Percentiles rank a stretch among this genome's conserved stretches.
Conservation (phyloP, 2,797 vertebrate genomes). For the Amniataba percoides region DNA sequence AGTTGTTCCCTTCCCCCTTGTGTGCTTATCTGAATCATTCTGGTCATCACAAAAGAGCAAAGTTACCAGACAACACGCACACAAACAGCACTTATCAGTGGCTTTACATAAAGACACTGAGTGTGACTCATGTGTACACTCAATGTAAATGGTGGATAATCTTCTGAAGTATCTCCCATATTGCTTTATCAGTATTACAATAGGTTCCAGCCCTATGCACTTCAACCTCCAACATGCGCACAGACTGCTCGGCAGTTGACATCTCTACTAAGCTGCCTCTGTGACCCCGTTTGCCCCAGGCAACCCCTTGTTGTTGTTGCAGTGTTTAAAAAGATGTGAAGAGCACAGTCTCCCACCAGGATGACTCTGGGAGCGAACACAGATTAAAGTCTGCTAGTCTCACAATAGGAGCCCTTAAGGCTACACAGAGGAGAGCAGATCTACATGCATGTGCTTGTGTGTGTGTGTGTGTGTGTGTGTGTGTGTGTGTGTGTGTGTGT, state of each 20-base stretch:
- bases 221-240: conserved; percentile 72
- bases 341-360: conserved; percentile 70
- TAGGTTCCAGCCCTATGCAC: conserved; percentile 64
- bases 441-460: conserved; percentile 8
- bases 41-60: conserved; percentile 34
- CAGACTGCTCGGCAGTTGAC: conserved; percentile 64
- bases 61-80: conserved; percentile 31
- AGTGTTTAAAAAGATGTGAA: conserved; percentile 78
- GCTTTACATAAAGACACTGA: conserved; percentile 40
- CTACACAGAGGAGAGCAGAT: conserved; percentile 49
- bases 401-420: conserved; percentile 70
- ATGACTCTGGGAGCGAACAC: conserved; percentile 60
- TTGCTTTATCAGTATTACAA: conserved; percentile 59
- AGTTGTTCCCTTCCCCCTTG: conserved; percentile 16
- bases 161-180: conserved; percentile 20
- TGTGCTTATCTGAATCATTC: conserved; percentile 41
- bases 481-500: conserved; percentile 15
- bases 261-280: conserved; percentile 74
- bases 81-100: conserved; percentile 42
- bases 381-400: conserved; percentile 76
- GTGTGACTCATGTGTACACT: conserved; percentile 31
- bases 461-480: conserved; percentile 16
- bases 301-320: conserved; percentile 77
- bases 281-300: conserved; percentile 72
- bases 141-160: conserved; percentile 44